Conservation (phyloP, 2,113 vertebrate genomes). For the Centropus unirufus region DNA sequence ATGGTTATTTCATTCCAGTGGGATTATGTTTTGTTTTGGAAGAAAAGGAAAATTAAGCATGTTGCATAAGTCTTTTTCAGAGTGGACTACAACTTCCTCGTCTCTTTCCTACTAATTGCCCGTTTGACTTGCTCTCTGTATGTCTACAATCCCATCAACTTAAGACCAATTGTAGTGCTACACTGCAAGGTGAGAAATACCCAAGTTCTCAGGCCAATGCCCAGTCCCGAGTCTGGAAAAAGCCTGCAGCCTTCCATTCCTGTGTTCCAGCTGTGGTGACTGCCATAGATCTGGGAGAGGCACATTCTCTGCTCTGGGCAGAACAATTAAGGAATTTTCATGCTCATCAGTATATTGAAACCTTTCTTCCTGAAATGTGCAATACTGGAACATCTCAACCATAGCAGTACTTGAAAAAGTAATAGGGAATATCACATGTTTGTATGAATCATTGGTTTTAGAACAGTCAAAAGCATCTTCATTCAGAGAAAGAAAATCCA, state of each 20-base stretch:
- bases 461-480: not conserved
- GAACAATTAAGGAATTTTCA: not conserved
- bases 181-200: not conserved
- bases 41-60: not conserved
- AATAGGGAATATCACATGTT: fast-evolving
- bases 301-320: fast-evolving
- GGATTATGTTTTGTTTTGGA: not conserved
- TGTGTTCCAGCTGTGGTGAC: not conserved
- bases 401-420: not conserved
- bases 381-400: not conserved
- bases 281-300: not conserved
- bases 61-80: not conserved
- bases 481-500: not conserved
- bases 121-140: not conserved
- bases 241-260: not conserved
- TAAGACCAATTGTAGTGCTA: not conserved
- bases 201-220: not conserved
- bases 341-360: not conserved
- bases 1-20: not conserved
- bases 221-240: not conserved
- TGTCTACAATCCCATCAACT: not conserved
- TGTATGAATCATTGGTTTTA: not conserved
- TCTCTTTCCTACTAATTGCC: not conserved
- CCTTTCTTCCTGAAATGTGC: not conserved
- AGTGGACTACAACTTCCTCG: not conserved